Evolutionary conservation across 2,113 vertebrate species (phyloP), one percentile per base, ranked within the genome.

Genomic region (Trichechus manatus): DNA sequence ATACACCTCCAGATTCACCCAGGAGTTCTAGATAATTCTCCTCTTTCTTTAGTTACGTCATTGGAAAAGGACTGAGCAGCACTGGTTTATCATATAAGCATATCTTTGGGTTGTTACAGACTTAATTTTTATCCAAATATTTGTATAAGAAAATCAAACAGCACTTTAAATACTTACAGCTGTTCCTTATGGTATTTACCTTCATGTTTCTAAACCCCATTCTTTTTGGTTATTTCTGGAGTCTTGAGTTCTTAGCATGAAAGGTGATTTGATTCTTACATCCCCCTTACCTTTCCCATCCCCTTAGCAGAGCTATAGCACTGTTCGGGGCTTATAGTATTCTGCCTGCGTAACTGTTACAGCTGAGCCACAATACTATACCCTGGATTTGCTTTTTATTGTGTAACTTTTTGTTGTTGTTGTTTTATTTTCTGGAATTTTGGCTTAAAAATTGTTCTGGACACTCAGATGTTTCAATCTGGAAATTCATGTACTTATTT

Each of bases 371-470:
- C 25, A 72, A 31, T 9, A 56, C 22, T 11, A 56, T 64, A 42
- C 22, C n/a, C n/a, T 92, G 36, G n/a, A 66, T 83, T 82, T 92
- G 56, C 82, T 81, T 87, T 74, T 42, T 81, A 42, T 77, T 77
- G n/a, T 75, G n/a, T 6, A 83, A 9, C 22, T 13, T 66, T 31
- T n/a, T 72, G 53, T 56, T 7, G 13, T n/a, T 72, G 53, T 56
- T 7, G 13, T 72, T 84, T 56, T 77, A n/a, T 80, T 87, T 75
- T 53, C 15, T 89, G 39, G 1, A 80, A 20, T 88, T 94, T 36
- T 39, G 68, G 36, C 63, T 66, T 66, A 50, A 47, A 47, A 72
- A 81, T 44, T 70, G 29, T 36, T 50, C 23, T 72, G 82, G 63
- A 80, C 27, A 50, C 63, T 83, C 42, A 42, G 20, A 53, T 83